phyloP scores from a whole-genome alignment of 2,888 invertebrate genomes.

The Strigamia maritima region DNA sequence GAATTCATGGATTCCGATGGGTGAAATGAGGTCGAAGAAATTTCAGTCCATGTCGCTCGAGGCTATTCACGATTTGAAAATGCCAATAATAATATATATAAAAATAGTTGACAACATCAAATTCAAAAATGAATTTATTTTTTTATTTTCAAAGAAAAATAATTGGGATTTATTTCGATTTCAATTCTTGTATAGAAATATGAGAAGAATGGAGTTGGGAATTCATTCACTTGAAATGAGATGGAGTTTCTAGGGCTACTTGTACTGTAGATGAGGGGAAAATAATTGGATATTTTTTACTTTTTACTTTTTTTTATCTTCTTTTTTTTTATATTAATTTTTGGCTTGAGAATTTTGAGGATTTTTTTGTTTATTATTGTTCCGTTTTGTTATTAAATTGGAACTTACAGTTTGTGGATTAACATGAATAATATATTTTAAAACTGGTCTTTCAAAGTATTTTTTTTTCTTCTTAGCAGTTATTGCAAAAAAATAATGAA shows the following conservation, averaged over 20 bases:
- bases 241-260: background rate
- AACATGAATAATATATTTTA: too few species aligned
- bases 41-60: background rate
- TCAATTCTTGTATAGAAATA: too few species aligned
- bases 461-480: too few species aligned
- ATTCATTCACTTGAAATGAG: background rate
- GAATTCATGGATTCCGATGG: conserved; percentile 18
- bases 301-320: too few species aligned
- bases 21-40: conserved; percentile 1
- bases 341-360: too few species aligned
- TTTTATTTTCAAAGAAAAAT: background rate
- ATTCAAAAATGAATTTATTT: background rate
- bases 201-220: background rate
- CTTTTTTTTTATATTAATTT: too few species aligned
- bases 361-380: too few species aligned
- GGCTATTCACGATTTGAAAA: background rate
- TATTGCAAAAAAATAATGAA: too few species aligned
- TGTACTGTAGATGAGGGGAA: background rate
- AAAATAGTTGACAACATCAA: background rate
- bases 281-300: too few species aligned
- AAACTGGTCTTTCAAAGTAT: too few species aligned
- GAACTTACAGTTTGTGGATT: too few species aligned
- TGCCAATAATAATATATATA: conserved; percentile 1
- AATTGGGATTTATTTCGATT: background rate
- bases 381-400: too few species aligned